phyloP scores from a whole-genome alignment of 2,888 invertebrate species.

The Punctoribates punctum region DNA sequence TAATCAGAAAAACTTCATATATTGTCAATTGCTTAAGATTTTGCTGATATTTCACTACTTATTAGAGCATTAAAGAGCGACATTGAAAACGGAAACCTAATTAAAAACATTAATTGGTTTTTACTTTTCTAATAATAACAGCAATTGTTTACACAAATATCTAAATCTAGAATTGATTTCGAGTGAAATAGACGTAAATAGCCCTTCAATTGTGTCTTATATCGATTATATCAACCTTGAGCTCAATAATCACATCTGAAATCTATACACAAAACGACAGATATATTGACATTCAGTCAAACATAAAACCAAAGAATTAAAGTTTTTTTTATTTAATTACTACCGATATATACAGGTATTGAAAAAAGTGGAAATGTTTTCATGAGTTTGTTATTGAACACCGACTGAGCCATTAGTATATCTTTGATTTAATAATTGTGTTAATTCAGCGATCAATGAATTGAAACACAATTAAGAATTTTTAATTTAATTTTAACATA shows the following conservation, averaged over 20 bases:
- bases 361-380: neutral
- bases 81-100: neutral
- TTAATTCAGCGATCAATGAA: neutral
- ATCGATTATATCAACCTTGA: constrained; percentile 9
- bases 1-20: neutral
- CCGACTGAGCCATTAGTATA: neutral
- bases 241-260: neutral
- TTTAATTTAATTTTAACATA: too few species aligned
- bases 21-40: constrained; percentile 27
- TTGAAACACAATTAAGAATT: neutral
- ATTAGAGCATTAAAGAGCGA: constrained; percentile 14
- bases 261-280: neutral
- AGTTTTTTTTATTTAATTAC: neutral
- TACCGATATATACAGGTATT: neutral
- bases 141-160: neutral
- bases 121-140: neutral
- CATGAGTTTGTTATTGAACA: neutral
- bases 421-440: neutral
- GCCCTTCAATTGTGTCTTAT: neutral
- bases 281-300: constrained; percentile 21
- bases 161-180: neutral
- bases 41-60: neutral
- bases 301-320: neutral
- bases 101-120: neutral
- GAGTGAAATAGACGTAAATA: neutral